Evolutionary conservation across 2,888 invertebrate genomes (phyloP), one percentile per base, ranked within the genome.

Genomic region (Phlogophora meticulosa): DNA sequence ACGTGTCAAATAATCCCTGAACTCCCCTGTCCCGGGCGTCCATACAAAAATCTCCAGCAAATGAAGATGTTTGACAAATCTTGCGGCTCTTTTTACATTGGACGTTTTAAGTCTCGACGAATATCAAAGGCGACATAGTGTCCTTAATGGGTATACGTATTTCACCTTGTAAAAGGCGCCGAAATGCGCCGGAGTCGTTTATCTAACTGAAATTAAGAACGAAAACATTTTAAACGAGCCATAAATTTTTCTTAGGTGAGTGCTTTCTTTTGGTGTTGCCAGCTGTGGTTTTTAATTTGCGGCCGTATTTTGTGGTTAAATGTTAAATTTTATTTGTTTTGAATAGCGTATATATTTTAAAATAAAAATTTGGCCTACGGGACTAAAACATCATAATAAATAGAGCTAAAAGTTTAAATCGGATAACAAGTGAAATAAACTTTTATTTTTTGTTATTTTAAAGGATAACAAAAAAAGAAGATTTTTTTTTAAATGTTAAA

Each of bases 191-290:
- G 74, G 73, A 85, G 85, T 83, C 91, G 89, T 94, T 91, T 91
- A 91, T 94, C 93, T 92, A 88, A 91, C 91, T 88, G 92, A 92
- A 94, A 94, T 94, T 94, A 94, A 93, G 92, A 91, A 92, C 88
- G 91, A 90, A 92, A 93, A 92, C 91, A 93, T 94, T 93, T 94
- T 92, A 92, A 93, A 93, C 90, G 92, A 85, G 84, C 85, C 86
- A 89, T 91, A 91, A 88, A 90, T 93, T 90, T 89, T 89, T 90
- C 87, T 86, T 80, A 80, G 85, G 86, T 84, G 88, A 88, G 88
- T 89, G 90, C 87, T 90, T 88, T 87, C 86, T 76, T 81, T 77
- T 69, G 72, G 91, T 89, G 92, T 91, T 93, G 91, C 91, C 90
- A 92, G 85, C 68, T 58, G 43, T 53, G 45, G 34, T 53, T 28